Percentiles rank a stretch among this genome's conserved stretches.
phyloP scores from a whole-genome alignment of 2,888 invertebrate genomes.

The Pelosia muscerda region DNA sequence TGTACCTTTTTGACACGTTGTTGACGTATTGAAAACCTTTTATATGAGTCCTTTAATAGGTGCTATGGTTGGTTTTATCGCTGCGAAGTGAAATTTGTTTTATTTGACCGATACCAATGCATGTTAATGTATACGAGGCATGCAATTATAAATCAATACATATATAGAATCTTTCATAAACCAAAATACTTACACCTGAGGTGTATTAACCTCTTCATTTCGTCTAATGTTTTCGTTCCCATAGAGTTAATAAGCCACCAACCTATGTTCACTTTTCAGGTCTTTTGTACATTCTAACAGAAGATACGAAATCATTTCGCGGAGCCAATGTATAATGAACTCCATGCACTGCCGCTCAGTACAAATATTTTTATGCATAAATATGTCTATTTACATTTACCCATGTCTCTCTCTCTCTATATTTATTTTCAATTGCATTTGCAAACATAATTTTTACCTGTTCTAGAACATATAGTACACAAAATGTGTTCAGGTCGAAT shows the following conservation, averaged over 20 bases:
- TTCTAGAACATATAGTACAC: too few relatives aligned
- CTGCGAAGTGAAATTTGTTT: neutral
- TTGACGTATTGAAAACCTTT: neutral
- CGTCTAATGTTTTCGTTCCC: neutral
- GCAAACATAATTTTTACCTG: too few relatives aligned
- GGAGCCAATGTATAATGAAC: neutral
- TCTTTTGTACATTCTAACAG: neutral
- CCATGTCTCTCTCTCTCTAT: neutral
- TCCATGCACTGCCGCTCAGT: neutral
- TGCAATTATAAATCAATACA: slow-evolving; percentile 4
- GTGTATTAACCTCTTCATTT: neutral
- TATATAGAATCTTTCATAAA: neutral
- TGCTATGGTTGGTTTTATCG: slow-evolving; percentile 4
- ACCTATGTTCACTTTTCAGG: neutral
- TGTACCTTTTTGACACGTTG: neutral
- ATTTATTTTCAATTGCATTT: neutral
- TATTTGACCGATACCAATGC: neutral
- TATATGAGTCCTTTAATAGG: neutral
- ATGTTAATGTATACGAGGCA: slow-evolving; percentile 1
- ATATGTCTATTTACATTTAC: neutral
- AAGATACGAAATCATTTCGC: neutral
- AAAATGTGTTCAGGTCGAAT: too few relatives aligned
- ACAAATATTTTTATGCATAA: neutral
- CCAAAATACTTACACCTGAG: neutral
- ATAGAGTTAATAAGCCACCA: neutral